phyloP scores from a whole-genome alignment of 2,797 vertebrate genomes.

The Spinus pinus region DNA sequence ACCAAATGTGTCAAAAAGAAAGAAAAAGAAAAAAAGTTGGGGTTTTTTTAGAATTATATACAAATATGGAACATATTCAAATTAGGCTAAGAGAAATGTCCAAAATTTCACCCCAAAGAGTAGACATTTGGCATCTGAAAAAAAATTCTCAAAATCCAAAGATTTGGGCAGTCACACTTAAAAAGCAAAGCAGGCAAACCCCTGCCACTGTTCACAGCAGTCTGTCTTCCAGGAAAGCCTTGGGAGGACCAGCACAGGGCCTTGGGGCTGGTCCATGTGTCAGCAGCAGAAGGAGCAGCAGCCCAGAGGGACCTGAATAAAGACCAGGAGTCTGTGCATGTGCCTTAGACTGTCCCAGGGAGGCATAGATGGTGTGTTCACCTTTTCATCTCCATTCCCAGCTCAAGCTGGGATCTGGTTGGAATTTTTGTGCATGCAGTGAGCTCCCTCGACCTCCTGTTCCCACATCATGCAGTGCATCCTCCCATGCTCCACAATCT shows the following conservation, averaged over 20 bases:
- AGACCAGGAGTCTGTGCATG: accelerated
- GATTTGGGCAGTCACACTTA: background rate
- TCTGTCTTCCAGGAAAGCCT: background rate
- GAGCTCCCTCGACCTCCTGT: background rate
- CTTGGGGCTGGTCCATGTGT: accelerated
- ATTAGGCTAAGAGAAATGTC: background rate
- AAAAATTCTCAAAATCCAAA: background rate
- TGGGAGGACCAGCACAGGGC: accelerated
- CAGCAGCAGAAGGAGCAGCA: background rate
- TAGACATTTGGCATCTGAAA: background rate
- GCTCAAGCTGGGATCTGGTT: background rate
- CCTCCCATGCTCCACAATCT: background rate
- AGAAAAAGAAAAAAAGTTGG: background rate
- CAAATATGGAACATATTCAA: background rate
- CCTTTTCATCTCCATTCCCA: background rate
- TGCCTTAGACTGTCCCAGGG: background rate
- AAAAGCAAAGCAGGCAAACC: background rate
- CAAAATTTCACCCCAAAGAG: background rate
- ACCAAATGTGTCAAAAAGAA: background rate
- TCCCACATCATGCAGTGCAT: background rate
- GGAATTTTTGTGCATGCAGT: background rate
- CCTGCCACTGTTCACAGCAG: accelerated
- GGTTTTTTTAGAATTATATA: background rate
- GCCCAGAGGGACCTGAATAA: background rate
- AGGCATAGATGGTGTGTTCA: accelerated